phyloP scores from a whole-genome alignment of 2,888 invertebrate species.

The Carpatolechia fugitivella region DNA sequence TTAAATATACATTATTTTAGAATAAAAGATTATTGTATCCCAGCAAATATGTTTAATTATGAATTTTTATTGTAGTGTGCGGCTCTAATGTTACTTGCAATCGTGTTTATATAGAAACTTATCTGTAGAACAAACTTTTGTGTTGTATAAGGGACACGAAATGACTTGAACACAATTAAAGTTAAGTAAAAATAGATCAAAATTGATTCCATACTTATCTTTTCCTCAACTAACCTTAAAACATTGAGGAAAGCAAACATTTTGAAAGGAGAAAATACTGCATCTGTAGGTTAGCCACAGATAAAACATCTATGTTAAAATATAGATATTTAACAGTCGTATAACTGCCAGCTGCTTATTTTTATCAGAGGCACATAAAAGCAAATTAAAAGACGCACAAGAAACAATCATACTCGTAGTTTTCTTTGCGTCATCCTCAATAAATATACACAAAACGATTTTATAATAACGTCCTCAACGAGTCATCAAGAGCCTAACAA shows the following conservation, averaged over 20 bases:
- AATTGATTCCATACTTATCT: conserved; percentile 2
- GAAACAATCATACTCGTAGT: too few species aligned
- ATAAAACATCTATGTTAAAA: not conserved
- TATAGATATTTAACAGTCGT: too few species aligned
- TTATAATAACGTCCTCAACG: too few species aligned
- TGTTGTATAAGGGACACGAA: too few species aligned
- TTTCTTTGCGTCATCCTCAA: too few species aligned
- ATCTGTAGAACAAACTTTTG: too few species aligned
- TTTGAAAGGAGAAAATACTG: too few species aligned
- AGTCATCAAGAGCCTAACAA: not conserved
- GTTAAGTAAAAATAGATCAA: not conserved
- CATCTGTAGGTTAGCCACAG: not conserved
- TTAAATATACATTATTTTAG: not conserved
- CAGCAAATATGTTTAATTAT: not conserved
- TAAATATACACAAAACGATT: too few species aligned
- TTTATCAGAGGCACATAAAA: too few species aligned
- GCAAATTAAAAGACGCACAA: too few species aligned
- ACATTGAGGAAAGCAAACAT: conserved; percentile 4
- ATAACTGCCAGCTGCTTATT: too few species aligned
- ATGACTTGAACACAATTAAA: not conserved
- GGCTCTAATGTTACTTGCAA: not conserved
- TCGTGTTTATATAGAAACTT: not conserved
- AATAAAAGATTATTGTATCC: not conserved
- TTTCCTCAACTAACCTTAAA: conserved; percentile 14
- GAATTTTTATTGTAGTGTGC: not conserved